These are phyloP conservation scores for Bombylius discolor DNA, from an alignment of 2,888 invertebrate genomes.

Conservation along the genomic window DNA sequence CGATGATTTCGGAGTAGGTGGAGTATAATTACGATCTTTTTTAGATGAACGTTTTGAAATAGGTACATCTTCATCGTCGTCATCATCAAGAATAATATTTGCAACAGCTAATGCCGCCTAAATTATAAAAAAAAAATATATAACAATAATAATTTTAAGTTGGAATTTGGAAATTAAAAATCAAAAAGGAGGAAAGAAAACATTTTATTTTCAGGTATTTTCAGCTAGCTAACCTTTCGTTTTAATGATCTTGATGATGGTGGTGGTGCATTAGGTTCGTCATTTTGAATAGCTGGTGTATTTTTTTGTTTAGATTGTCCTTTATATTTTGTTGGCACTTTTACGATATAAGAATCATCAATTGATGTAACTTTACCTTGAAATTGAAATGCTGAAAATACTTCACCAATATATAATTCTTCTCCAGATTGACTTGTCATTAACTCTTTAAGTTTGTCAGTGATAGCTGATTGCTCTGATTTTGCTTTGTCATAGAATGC, in stretches of 20 bases:
- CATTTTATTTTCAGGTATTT: too few species aligned
- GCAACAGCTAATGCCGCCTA: neutral
- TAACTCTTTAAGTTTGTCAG: conserved; percentile 45
- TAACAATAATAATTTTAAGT: neutral
- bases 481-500: conserved; percentile 49
- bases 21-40: conserved; percentile 10
- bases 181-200: too few species aligned
- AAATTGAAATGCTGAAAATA: conserved; percentile 50
- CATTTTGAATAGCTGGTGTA: neutral
- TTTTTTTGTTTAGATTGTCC: neutral
- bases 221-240: conserved; percentile 32
- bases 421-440: conserved; percentile 47
- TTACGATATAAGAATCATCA: neutral
- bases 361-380: conserved; percentile 35
- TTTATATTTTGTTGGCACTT: neutral
- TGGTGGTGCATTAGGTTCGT: neutral
- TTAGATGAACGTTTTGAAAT: conserved; percentile 35
- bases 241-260: neutral
- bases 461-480: conserved; percentile 53
- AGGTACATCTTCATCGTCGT: conserved; percentile 35
- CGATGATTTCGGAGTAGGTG: conserved; percentile 1
- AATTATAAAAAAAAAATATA: neutral
- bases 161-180: neutral
- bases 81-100: neutral
- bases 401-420: conserved; percentile 51